Conservation (phyloP, 2,113 vertebrate species). For the Loxodonta africana region DNA sequence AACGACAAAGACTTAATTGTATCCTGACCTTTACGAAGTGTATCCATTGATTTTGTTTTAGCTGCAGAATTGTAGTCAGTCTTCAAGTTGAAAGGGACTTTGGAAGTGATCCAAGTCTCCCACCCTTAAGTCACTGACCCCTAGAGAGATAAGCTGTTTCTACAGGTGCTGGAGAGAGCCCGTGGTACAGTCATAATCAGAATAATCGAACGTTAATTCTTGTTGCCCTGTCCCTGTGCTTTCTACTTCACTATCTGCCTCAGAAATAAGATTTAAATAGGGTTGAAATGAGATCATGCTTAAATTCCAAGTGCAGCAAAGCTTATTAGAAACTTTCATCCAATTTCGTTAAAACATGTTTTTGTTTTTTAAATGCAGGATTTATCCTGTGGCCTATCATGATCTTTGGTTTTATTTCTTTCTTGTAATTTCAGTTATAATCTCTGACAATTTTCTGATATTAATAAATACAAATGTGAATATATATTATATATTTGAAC, state of each 20-base stretch:
- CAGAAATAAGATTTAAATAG: constrained; percentile 71
- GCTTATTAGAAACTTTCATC: constrained; percentile 72
- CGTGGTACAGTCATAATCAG: neutral
- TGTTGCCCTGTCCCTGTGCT: neutral
- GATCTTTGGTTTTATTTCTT: constrained; percentile 56
- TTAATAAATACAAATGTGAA: neutral
- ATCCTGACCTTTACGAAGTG: constrained; percentile 11
- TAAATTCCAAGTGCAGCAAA: constrained; percentile 51
- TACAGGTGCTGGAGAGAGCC: neutral
- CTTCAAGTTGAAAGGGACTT: constrained; percentile 24
- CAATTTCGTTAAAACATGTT: constrained; percentile 52
- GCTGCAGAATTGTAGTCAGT: neutral
- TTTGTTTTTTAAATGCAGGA: neutral
- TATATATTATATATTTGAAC: neutral
- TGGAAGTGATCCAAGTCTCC: constrained; percentile 58
- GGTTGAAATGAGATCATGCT: constrained; percentile 72
- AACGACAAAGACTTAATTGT: constrained; percentile 23
- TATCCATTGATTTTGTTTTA: constrained; percentile 57
- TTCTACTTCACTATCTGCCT: constrained; percentile 56
- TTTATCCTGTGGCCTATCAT: constrained; percentile 39
- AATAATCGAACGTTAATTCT: neutral
- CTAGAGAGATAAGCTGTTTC: neutral
- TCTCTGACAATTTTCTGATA: constrained; percentile 7
- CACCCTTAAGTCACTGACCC: constrained; percentile 43
- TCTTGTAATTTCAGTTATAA: constrained; percentile 18